Evolutionary conservation across 2,113 vertebrate species (phyloP).

Genomic region (Eclectus roratus): DNA sequence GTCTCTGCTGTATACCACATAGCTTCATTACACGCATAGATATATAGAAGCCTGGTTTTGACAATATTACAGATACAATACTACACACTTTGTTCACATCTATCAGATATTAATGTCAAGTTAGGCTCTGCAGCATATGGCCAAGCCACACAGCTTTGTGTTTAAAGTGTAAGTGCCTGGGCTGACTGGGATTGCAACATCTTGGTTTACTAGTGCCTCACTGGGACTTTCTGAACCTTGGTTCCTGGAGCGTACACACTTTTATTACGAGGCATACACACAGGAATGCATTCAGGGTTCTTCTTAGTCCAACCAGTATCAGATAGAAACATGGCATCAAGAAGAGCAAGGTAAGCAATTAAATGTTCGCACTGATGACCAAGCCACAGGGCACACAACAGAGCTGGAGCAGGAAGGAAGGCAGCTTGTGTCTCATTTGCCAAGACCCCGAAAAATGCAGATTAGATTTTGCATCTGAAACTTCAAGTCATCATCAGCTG

Average conservation of each 20-base stretch:
- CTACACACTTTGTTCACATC: neutral
- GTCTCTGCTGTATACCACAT: neutral
- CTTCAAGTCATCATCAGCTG: neutral
- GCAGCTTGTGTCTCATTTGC: neutral
- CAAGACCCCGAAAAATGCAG: neutral
- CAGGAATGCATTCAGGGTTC: neutral
- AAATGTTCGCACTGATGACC: fast-evolving
- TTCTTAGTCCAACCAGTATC: neutral
- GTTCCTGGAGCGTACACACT: neutral
- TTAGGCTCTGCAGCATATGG: fast-evolving
- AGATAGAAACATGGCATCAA: neutral
- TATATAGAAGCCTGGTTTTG: neutral
- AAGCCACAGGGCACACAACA: neutral
- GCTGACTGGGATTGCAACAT: neutral
- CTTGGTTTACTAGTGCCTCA: neutral
- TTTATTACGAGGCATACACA: fast-evolving
- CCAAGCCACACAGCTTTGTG: neutral
- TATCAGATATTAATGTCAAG: neutral
- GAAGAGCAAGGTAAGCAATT: neutral
- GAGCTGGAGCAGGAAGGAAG: neutral
- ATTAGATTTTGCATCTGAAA: neutral
- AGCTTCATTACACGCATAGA: neutral
- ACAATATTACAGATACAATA: neutral
- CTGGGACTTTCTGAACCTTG: neutral
- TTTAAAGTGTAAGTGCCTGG: neutral